Conservation (phyloP, 1,140 invertebrate species). For the Luehdorfia chinensis region DNA sequence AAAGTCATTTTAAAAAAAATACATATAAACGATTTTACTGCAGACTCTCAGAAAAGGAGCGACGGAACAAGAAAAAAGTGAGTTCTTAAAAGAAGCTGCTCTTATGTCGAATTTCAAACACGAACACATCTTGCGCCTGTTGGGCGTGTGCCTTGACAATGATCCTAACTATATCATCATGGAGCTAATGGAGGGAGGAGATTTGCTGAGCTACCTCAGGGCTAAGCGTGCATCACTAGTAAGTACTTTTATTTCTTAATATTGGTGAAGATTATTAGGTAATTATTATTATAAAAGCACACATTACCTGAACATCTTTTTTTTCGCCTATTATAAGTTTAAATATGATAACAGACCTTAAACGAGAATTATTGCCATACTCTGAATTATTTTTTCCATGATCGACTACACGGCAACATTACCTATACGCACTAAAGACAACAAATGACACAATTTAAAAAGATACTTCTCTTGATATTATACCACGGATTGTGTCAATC, state of each 20-base stretch:
- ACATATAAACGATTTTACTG: no score
- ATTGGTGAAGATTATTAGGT: not conserved
- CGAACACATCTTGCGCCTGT: conserved; percentile 93
- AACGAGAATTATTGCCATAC: no score
- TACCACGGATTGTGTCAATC: no score
- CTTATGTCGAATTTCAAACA: conserved; percentile 98
- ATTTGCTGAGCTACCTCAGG: conserved; percentile 93
- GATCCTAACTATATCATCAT: conserved; percentile 96
- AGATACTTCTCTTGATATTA: no score
- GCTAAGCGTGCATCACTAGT: conserved; percentile 84
- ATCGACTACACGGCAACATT: no score
- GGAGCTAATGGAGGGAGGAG: conserved; percentile 98
- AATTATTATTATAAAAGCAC: not conserved
- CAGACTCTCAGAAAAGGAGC: conserved; percentile 95
- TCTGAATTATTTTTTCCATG: no score
- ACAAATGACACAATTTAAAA: no score
- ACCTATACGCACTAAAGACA: no score
- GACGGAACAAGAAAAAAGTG: conserved; percentile 91
- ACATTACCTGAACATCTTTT: no score
- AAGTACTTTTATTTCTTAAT: conserved; percentile 40
- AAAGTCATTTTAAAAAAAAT: no score
- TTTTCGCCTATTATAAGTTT: no score
- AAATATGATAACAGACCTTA: no score
- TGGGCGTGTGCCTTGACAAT: conserved; percentile 96
- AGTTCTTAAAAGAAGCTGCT: conserved; percentile 97